phyloP scores from a whole-genome alignment of 53 echinoderm and acorn worm species.

The Pentamera pediparva region DNA sequence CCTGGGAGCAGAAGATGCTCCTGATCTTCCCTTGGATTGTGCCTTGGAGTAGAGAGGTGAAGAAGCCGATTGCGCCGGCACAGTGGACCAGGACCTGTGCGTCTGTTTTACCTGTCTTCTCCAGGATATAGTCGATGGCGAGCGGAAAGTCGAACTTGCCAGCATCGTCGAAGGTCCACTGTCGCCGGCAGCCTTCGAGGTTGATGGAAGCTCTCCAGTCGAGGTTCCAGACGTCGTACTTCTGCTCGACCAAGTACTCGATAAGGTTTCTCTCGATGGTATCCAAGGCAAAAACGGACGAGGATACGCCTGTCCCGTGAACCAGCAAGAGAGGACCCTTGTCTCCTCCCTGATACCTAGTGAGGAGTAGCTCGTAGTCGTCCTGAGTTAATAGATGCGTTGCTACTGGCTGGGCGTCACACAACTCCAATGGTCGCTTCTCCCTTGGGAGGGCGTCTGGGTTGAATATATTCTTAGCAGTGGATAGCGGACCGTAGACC shows the following conservation, averaged over 20 bases:
- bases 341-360: slow-evolving; percentile 43
- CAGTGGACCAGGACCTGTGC: slow-evolving; percentile 54
- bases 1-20: slow-evolving; percentile 49
- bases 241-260: slow-evolving; percentile 45
- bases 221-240: slow-evolving; percentile 57
- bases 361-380: slow-evolving; percentile 34
- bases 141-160: slow-evolving; percentile 46
- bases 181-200: slow-evolving; percentile 25
- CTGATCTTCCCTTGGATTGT: slow-evolving; percentile 52
- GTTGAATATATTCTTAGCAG: slow-evolving; percentile 32
- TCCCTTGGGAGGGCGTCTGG: slow-evolving; percentile 33
- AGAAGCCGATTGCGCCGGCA: slow-evolving; percentile 51
- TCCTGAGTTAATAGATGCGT: slow-evolving; percentile 38
- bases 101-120: slow-evolving; percentile 37
- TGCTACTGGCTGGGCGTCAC: slow-evolving; percentile 39
- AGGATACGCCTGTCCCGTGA: slow-evolving; percentile 53
- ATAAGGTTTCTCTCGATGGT: slow-evolving; percentile 64
- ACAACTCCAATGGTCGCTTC: slow-evolving; percentile 38
- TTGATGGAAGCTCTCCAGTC: slow-evolving; percentile 56
- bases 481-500: slow-evolving; percentile 40
- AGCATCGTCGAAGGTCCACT: slow-evolving; percentile 37
- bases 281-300: slow-evolving; percentile 47
- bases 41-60: slow-evolving; percentile 42
- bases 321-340: slow-evolving; percentile 60
- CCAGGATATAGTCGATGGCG: slow-evolving; percentile 46